Evolutionary conservation across 2,113 vertebrate species (phyloP).

Genomic region (Cepphus grylle): DNA sequence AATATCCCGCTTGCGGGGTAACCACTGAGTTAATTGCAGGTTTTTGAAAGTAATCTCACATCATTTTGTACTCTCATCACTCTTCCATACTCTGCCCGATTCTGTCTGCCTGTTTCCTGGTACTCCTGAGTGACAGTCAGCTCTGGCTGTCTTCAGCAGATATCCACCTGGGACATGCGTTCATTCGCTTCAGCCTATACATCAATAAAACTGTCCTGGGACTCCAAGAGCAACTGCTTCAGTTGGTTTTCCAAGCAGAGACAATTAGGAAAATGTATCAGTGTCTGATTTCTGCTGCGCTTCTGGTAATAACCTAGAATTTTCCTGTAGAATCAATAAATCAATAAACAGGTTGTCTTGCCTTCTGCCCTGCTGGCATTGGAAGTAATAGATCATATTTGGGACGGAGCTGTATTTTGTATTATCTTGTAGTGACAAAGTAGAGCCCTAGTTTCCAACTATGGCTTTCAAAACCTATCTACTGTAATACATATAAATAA

Average conservation of each 20-base stretch:
- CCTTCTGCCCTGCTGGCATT: neutral
- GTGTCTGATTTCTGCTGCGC: neutral
- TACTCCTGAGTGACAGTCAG: neutral
- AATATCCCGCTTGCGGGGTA: neutral
- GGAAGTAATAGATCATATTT: neutral
- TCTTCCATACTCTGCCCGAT: neutral
- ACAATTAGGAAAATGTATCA: neutral
- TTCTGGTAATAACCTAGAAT: neutral
- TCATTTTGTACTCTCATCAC: neutral
- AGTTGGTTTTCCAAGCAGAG: neutral
- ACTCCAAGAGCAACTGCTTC: neutral
- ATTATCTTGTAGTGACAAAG: neutral
- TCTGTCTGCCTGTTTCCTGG: neutral
- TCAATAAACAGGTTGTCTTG: neutral
- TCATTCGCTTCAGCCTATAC: neutral
- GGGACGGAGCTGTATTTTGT: neutral
- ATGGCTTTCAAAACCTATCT: neutral
- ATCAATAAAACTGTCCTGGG: neutral
- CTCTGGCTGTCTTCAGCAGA: neutral
- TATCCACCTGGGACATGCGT: rapidly evolving
- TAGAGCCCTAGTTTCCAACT: neutral
- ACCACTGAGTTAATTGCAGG: neutral
- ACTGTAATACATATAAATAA: neutral
- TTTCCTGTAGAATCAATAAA: neutral
- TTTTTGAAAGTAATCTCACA: neutral